Percentiles rank a stretch among this genome's conserved stretches.
Evolutionary conservation across 2,888 invertebrate genomes (phyloP).

Genomic region (Lochmaea capreae): DNA sequence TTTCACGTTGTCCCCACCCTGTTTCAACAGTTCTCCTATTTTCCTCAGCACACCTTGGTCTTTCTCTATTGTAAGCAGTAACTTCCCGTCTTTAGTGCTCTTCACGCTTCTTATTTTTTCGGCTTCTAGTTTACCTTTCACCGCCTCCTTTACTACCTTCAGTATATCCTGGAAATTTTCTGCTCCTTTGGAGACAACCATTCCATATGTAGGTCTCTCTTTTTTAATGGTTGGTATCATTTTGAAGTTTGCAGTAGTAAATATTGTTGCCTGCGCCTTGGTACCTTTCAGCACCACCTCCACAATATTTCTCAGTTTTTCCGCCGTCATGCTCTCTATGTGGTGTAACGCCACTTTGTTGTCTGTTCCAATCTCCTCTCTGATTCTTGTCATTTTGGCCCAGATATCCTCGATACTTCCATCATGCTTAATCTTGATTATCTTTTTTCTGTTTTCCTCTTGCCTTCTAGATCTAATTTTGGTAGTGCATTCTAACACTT

Average conservation of each 20-base stretch:
- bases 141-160: neutral
- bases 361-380: constrained; percentile 9
- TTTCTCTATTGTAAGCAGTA: constrained; percentile 3
- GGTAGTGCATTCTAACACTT: constrained; percentile 23
- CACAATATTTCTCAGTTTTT: constrained; percentile 5
- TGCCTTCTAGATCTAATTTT: constrained; percentile 6
- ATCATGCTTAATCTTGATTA: constrained; percentile 12
- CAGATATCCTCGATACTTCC: constrained; percentile 12
- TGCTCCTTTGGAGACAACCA: neutral
- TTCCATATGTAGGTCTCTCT: neutral
- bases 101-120: neutral
- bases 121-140: neutral
- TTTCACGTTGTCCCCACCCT: no score
- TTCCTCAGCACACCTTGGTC: no score
- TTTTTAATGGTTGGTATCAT: neutral
- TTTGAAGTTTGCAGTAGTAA: neutral
- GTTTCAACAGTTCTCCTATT: no score
- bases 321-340: neutral
- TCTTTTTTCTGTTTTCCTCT: constrained; percentile 4
- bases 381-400: constrained; percentile 11
- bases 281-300: constrained; percentile 1
- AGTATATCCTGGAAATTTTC: neutral
- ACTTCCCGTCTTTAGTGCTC: constrained; percentile 13
- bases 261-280: neutral
- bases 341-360: constrained; percentile 16